phyloP scores from a whole-genome alignment of 1,140 invertebrate genomes.

The Hyles euphorbiae region DNA sequence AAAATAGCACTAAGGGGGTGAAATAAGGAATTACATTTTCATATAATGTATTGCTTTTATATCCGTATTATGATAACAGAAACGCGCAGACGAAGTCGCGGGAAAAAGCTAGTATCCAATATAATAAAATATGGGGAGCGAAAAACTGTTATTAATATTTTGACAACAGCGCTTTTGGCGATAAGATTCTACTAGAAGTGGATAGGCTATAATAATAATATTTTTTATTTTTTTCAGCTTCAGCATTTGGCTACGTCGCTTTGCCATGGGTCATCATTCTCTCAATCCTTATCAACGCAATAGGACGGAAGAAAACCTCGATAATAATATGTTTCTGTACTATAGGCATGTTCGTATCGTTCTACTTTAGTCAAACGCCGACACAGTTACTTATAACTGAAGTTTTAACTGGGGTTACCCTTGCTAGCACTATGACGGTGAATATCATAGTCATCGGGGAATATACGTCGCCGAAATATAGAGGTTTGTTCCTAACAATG shows the following conservation, averaged over 20 bases:
- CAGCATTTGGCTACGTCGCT: constrained; percentile 5
- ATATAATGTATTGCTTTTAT: too few species aligned
- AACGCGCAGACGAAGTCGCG: too few species aligned
- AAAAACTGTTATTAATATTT: too few species aligned
- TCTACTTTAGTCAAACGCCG: constrained; percentile 12
- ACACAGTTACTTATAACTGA: constrained; percentile 12
- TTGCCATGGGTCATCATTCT: constrained; percentile 12
- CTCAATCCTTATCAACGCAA: constrained; percentile 2
- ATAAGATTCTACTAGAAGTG: too few species aligned
- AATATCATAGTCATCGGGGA: constrained; percentile 11
- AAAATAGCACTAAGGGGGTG: too few species aligned
- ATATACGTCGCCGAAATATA: constrained; percentile 18
- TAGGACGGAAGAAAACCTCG: constrained; percentile 17
- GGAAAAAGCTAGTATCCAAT: too few species aligned
- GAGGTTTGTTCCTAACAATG: constrained; percentile 17
- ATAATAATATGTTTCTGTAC: constrained; percentile 5
- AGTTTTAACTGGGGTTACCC: constrained; percentile 8
- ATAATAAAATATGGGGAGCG: too few species aligned
- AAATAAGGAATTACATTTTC: too few species aligned
- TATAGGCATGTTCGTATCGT: constrained; percentile 4
- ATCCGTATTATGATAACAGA: too few species aligned
- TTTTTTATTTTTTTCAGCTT: constrained; percentile 13
- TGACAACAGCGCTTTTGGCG: too few species aligned
- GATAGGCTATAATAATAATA: too few species aligned
- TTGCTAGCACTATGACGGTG: constrained; percentile 3